These are phyloP conservation scores for Chionodraco myersi DNA, from an alignment of 2,113 vertebrate genomes.

Conservation along the genomic window DNA sequence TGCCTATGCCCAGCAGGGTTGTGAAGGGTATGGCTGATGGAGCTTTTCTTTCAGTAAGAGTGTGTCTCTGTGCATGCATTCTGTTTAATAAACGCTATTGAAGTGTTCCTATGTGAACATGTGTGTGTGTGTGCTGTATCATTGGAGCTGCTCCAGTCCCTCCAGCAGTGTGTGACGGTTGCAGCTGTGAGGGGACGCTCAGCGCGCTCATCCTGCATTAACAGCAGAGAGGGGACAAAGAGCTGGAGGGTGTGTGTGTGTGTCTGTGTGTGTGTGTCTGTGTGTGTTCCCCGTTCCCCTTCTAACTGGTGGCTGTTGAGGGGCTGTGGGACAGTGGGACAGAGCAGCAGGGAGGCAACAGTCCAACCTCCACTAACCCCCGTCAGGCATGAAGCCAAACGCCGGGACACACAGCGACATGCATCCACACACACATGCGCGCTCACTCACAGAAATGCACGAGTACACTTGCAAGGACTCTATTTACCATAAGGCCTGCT, in stretches of 20 bases:
- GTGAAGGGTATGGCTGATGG: slow-evolving; percentile 19
- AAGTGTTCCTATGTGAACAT: slow-evolving; percentile 23
- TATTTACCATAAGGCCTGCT: slow-evolving; percentile 49
- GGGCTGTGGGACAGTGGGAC: slow-evolving; percentile 50
- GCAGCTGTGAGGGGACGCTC: slow-evolving; percentile 66
- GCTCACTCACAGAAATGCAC: slow-evolving; percentile 22
- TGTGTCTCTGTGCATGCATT: slow-evolving; percentile 11
- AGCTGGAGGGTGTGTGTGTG: slow-evolving; percentile 25
- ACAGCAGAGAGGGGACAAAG: slow-evolving; percentile 31
- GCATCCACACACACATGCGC: background rate
- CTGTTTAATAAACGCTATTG: slow-evolving; percentile 23
- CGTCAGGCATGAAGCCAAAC: slow-evolving; percentile 60
- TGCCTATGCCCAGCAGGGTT: slow-evolving; percentile 40
- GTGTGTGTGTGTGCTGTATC: slow-evolving; percentile 37
- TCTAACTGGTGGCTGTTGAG: slow-evolving; percentile 49
- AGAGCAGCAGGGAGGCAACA: slow-evolving; percentile 51
- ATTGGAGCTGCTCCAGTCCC: slow-evolving; percentile 48
- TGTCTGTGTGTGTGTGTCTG: slow-evolving; percentile 14
- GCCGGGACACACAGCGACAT: slow-evolving; percentile 14
- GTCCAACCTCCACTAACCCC: slow-evolving; percentile 65
- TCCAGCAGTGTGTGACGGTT: slow-evolving; percentile 62
- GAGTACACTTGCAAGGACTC: slow-evolving; percentile 10
- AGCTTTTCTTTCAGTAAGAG: background rate
- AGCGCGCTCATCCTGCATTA: slow-evolving; percentile 43
- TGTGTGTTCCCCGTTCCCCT: background rate